Evolutionary conservation across 2,888 invertebrate species (phyloP).

Genomic region (Crocallis elinguaria): DNA sequence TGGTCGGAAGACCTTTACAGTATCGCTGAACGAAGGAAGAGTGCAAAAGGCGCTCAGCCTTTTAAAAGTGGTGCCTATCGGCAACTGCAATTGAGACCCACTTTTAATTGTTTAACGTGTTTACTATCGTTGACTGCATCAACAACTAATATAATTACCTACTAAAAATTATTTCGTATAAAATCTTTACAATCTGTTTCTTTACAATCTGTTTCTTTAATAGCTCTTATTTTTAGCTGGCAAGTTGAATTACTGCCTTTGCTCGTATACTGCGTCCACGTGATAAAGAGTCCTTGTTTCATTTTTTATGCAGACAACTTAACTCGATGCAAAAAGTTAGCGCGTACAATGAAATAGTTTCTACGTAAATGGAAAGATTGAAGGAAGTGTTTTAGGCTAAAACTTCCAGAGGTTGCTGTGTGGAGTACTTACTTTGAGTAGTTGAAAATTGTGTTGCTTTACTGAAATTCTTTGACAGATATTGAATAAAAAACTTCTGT

Average conservation of each 20-base stretch:
- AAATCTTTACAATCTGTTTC: no score
- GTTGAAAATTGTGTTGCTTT: slow-evolving; percentile 13
- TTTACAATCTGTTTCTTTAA: no score
- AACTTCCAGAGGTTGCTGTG: slow-evolving; percentile 13
- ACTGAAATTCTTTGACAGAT: not conserved
- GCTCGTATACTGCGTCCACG: not conserved
- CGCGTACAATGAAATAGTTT: slow-evolving; percentile 34
- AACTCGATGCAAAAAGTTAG: slow-evolving; percentile 36
- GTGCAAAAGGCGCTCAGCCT: no score
- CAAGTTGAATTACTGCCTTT: not conserved
- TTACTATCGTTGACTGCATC: no score
- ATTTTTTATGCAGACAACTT: slow-evolving; percentile 37
- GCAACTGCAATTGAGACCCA: no score
- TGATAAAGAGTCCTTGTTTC: slow-evolving; percentile 26
- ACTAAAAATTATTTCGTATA: no score
- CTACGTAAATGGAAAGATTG: slow-evolving; percentile 27
- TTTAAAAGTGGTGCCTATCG: no score
- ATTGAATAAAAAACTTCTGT: no score
- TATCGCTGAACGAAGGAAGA: no score
- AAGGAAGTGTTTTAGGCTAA: slow-evolving; percentile 24
- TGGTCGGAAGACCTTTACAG: no score
- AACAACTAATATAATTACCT: no score
- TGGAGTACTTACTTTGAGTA: slow-evolving; percentile 2
- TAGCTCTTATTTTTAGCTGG: not conserved
- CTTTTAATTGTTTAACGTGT: no score